These are phyloP conservation scores for Tenrec ecaudatus DNA, from an alignment of 2,113 vertebrate species.

Conservation along the genomic window DNA sequence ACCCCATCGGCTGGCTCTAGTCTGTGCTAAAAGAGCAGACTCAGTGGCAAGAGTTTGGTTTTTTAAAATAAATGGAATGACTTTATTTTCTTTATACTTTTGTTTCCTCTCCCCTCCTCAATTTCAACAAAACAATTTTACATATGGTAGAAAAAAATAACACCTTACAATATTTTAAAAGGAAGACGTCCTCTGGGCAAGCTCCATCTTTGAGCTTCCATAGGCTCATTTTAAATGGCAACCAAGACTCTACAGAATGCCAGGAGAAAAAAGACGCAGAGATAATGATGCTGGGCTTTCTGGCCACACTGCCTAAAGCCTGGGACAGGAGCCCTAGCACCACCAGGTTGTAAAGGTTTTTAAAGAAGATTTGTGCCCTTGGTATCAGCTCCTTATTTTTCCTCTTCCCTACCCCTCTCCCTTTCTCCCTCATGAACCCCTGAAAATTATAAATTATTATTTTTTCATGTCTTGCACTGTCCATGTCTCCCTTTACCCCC, in stretches of 20 bases:
- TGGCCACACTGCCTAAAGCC: not conserved
- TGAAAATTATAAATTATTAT: too few relatives aligned
- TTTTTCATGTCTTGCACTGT: too few relatives aligned
- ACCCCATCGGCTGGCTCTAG: too few relatives aligned
- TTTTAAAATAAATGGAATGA: too few relatives aligned
- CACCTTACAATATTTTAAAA: not conserved
- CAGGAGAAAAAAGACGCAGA: not conserved
- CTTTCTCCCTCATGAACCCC: too few relatives aligned
- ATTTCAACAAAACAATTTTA: slow-evolving; percentile 49
- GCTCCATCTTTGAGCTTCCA: not conserved
- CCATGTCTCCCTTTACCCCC: too few relatives aligned
- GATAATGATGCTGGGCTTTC: not conserved
- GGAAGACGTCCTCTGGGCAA: not conserved
- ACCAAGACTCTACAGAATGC: not conserved
- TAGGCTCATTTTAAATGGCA: not conserved
- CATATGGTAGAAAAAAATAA: not conserved
- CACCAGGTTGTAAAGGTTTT: not conserved
- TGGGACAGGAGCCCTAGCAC: not conserved
- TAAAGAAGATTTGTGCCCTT: too few relatives aligned
- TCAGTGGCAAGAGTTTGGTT: too few relatives aligned
- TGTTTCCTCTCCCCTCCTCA: not conserved
- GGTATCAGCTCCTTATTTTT: too few relatives aligned
- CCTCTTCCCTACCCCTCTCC: too few relatives aligned
- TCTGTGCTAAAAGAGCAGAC: too few relatives aligned
- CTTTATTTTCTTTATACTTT: not conserved